phyloP scores from a whole-genome alignment of 2,113 vertebrate genomes.

The Scomber colias region DNA sequence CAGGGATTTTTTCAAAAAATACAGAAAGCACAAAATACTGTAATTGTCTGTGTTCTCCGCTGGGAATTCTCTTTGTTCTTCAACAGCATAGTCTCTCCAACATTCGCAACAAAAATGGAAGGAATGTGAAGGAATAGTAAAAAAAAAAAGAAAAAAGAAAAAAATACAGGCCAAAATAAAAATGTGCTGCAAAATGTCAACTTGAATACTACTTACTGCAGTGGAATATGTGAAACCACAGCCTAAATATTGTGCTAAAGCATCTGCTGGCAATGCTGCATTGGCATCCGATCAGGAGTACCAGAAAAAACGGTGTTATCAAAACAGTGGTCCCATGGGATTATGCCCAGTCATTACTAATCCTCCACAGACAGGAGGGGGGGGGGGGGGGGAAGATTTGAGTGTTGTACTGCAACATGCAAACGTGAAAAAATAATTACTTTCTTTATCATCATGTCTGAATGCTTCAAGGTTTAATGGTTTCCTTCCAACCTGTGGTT shows the following conservation, averaged over 20 bases:
- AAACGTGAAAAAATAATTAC: background rate
- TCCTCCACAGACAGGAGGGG: slow-evolving; percentile 11
- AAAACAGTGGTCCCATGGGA: slow-evolving; percentile 54
- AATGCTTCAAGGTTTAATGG: background rate
- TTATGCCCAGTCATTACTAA: slow-evolving; percentile 38
- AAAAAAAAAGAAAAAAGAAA: slow-evolving; percentile 12
- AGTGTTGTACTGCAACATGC: background rate
- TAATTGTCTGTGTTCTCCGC: slow-evolving; percentile 21
- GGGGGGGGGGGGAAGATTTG: slow-evolving; percentile 1
- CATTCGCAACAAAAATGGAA: slow-evolving; percentile 42
- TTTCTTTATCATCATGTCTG: background rate
- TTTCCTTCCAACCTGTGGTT: background rate
- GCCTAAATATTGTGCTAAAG: slow-evolving; percentile 62
- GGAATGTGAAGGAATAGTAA: slow-evolving; percentile 46
- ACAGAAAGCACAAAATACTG: slow-evolving; percentile 23
- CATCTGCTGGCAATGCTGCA: slow-evolving; percentile 60
- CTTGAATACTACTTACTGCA: slow-evolving; percentile 41
- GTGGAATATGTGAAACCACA: slow-evolving; percentile 48
- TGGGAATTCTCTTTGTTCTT: slow-evolving; percentile 44
- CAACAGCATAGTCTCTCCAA: slow-evolving; percentile 43
- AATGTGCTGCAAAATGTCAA: slow-evolving; percentile 61
- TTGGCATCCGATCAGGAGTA: slow-evolving; percentile 52
- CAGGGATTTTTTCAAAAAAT: slow-evolving; percentile 35
- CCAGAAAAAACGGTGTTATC: slow-evolving; percentile 56
- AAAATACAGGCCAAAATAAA: slow-evolving; percentile 37